phyloP scores from a whole-genome alignment of 2,113 vertebrate species.

The Aspidoscelis tigris region DNA sequence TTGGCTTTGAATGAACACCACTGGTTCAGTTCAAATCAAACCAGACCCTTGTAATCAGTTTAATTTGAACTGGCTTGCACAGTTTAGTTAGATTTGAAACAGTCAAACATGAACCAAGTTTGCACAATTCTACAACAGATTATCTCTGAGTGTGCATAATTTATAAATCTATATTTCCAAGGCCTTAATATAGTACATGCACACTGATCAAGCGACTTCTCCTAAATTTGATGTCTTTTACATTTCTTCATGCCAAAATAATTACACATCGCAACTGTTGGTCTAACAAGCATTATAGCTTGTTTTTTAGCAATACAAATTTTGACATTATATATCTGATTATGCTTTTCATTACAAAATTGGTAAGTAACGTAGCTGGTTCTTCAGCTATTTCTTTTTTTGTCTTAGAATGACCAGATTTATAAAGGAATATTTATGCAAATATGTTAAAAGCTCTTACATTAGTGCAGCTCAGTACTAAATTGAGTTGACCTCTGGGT shows the following conservation, averaged over 20 bases:
- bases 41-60: too few species aligned
- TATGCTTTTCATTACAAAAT: not conserved
- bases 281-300: not conserved
- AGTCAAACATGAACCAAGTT: too few species aligned
- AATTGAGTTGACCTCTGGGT: slow-evolving; percentile 36
- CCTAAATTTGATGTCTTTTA: not conserved
- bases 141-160: too few species aligned
- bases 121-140: too few species aligned
- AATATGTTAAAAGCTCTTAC: slow-evolving; percentile 30
- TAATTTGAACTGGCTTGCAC: too few species aligned
- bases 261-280: slow-evolving; percentile 6
- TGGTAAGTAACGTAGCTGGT: slow-evolving; percentile 19
- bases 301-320: slow-evolving; percentile 24
- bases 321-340: slow-evolving; percentile 22
- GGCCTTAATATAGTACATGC: not conserved
- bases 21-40: too few species aligned
- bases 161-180: too few species aligned
- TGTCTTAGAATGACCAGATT: not conserved
- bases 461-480: slow-evolving; percentile 17
- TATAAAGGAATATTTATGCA: slow-evolving; percentile 40
- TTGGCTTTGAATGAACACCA: too few species aligned
- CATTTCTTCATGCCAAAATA: not conserved
- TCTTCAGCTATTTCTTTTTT: not conserved
- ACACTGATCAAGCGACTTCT: not conserved
- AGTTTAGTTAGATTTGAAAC: too few species aligned